A percentile compares a stretch with the other conserved stretches of the same genome.
phyloP scores from a whole-genome alignment of 2,797 vertebrate species.

The Heteromormyrus szaboi region DNA sequence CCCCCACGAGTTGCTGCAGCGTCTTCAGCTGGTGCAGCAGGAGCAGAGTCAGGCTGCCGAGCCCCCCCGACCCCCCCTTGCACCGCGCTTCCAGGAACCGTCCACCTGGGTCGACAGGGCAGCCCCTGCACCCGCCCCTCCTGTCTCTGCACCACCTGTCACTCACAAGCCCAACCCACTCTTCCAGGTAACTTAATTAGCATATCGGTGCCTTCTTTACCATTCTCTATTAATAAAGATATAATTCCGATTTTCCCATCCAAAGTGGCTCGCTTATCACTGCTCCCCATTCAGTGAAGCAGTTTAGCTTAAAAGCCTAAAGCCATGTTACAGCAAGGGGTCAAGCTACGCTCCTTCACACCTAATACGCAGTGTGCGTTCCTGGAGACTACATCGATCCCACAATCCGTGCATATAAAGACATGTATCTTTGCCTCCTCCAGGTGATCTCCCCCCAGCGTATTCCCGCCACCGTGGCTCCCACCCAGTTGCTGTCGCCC shows the following conservation, averaged over 20 bases:
- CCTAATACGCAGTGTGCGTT: neutral
- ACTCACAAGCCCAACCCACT: slow-evolving; percentile 59
- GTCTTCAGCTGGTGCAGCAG: slow-evolving; percentile 80
- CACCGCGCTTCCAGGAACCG: slow-evolving; percentile 75
- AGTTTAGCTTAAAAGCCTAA: neutral
- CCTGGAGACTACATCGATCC: neutral
- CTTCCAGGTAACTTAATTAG: slow-evolving; percentile 63
- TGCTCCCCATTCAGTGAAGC: neutral
- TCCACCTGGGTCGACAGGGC: slow-evolving; percentile 55
- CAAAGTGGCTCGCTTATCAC: neutral
- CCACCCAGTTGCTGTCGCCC: slow-evolving; percentile 76
- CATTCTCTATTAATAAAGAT: neutral
- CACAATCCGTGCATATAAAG: neutral
- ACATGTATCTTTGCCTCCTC: neutral
- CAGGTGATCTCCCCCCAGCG: slow-evolving; percentile 73
- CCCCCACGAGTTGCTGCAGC: slow-evolving; percentile 79
- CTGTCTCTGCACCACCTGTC: slow-evolving; percentile 9
- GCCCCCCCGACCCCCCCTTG: slow-evolving; percentile 60
- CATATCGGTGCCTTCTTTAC: neutral
- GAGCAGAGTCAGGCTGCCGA: slow-evolving; percentile 65
- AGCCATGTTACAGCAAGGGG: neutral
- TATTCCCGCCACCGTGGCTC: slow-evolving; percentile 64
- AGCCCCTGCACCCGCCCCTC: slow-evolving; percentile 29
- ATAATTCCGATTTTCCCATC: neutral
- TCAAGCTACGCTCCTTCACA: neutral